Conservation (phyloP, 2,888 invertebrate species). For the Cryptosula pallasiana region DNA sequence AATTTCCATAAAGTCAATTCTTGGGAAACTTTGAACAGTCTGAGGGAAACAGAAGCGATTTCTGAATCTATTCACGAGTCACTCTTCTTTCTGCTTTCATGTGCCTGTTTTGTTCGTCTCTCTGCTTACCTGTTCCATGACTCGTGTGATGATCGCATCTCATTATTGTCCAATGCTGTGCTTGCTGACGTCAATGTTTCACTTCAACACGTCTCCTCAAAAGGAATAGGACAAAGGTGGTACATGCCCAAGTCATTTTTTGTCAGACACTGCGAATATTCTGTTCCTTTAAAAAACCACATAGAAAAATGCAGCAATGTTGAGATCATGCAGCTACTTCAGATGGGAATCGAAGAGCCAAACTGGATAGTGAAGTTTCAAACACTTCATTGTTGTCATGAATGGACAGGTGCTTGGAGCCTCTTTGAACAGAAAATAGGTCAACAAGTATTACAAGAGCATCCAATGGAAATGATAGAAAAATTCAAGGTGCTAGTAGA, state of each 20-base stretch:
- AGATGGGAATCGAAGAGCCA: neutral
- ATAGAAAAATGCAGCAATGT: neutral
- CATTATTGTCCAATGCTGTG: neutral
- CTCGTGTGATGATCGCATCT: neutral
- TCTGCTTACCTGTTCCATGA: no score
- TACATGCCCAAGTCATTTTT: neutral
- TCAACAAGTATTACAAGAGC: neutral
- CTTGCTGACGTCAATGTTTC: neutral
- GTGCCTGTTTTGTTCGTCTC: neutral
- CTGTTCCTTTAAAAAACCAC: neutral
- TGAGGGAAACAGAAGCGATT: neutral
- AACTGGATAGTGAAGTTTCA: neutral
- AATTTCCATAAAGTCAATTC: neutral
- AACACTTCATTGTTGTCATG: neutral
- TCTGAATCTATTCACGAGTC: neutral
- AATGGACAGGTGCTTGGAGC: neutral
- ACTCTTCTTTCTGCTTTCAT: neutral
- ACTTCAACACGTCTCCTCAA: neutral
- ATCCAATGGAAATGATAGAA: neutral
- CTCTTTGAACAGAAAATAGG: neutral
- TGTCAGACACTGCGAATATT: neutral
- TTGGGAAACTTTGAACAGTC: neutral
- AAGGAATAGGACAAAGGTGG: neutral
- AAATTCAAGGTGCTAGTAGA: no score
- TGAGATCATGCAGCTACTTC: neutral